Evolutionary conservation across 2,888 invertebrate species (phyloP).

Genomic region (Amiota mariae): DNA sequence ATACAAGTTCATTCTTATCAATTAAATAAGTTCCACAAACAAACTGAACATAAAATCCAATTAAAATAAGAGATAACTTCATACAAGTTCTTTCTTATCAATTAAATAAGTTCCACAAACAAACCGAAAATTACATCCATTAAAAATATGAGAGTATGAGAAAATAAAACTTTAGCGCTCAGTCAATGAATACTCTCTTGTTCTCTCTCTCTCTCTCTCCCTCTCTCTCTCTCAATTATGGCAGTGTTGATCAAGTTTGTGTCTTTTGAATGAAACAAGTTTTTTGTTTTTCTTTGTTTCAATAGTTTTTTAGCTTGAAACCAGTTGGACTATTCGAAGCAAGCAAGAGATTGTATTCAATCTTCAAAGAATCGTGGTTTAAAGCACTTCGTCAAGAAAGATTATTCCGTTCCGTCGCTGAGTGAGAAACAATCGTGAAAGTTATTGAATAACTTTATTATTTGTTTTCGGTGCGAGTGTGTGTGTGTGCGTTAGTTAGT

Average conservation of each 20-base stretch:
- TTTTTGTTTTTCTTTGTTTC: constrained; percentile 35
- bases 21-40: no score
- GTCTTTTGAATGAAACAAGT: constrained; percentile 41
- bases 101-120: constrained; percentile 19
- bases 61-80: no score
- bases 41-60: no score
- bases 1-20: no score
- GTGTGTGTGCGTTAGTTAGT: not conserved
- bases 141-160: constrained; percentile 31
- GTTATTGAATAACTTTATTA: constrained; percentile 1
- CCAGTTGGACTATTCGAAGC: no score
- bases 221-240: not conserved
- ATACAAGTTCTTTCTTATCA: no score
- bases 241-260: constrained; percentile 38
- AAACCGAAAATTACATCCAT: not conserved
- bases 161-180: constrained; percentile 5
- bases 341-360: no score
- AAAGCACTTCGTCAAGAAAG: not conserved
- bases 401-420: constrained; percentile 4
- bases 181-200: not conserved
- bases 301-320: no score
- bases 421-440: constrained; percentile 4
- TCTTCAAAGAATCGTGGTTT: no score
- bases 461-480: not conserved
- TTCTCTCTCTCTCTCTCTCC: no score